phyloP scores from a whole-genome alignment of 2,888 invertebrate species.

The Chorisops tibialis region DNA sequence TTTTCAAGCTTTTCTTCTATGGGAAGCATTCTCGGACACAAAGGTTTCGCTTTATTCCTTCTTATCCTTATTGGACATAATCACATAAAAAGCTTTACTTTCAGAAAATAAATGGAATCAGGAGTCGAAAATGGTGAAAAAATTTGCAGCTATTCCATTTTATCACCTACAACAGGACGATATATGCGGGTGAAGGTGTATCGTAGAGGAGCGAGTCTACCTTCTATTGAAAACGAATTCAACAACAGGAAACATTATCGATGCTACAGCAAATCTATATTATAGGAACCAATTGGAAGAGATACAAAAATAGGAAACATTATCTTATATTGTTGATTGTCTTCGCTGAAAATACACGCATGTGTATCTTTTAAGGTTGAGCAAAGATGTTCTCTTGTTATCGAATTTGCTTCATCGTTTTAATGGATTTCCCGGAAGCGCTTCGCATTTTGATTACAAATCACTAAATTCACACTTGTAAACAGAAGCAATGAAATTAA shows the following conservation, averaged over 20 bases:
- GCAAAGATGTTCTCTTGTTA: too few species aligned
- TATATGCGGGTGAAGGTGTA: neutral
- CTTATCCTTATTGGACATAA: slow-evolving; percentile 6
- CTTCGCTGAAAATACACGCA: too few species aligned
- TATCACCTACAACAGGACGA: too few species aligned
- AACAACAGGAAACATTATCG: too few species aligned
- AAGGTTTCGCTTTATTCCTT: neutral
- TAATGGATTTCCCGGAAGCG: too few species aligned
- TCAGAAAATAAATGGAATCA: slow-evolving; percentile 3
- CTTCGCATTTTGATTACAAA: too few species aligned
- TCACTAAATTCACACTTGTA: too few species aligned
- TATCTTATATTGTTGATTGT: slow-evolving; percentile 10
- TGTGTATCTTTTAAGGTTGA: too few species aligned
- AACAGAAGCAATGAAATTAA: too few species aligned
- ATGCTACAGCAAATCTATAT: neutral
- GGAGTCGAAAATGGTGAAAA: slow-evolving; percentile 12
- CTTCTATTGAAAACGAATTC: neutral
- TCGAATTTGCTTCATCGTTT: too few species aligned
- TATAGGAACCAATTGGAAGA: slow-evolving; percentile 2
- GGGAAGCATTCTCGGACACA: neutral
- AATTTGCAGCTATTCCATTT: slow-evolving; percentile 9
- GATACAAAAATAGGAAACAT: neutral
- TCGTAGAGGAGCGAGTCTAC: neutral
- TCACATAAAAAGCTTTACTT: slow-evolving; percentile 11
- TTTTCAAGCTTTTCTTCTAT: too few species aligned